phyloP scores from a whole-genome alignment of 2,888 invertebrate genomes.

The Eristalinus sepulchralis region DNA sequence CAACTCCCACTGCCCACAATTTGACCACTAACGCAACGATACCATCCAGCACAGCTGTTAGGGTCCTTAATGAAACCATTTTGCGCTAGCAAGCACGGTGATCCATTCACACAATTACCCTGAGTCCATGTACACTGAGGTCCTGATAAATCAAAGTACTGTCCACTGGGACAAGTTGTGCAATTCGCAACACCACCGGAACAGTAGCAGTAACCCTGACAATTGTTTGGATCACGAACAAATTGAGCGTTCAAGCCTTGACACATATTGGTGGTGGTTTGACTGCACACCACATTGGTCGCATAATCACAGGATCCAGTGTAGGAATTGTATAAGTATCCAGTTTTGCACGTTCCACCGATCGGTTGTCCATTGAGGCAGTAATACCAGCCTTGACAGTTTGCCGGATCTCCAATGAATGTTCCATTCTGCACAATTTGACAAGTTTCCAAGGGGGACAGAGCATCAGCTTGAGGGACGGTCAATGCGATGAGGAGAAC shows the following conservation, averaged over 20 bases:
- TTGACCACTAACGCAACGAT: constrained; percentile 75
- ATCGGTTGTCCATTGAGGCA: constrained; percentile 75
- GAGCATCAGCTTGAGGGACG: background rate
- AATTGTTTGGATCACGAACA: constrained; percentile 36
- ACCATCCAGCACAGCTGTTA: constrained; percentile 74
- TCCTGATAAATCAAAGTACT: constrained; percentile 31
- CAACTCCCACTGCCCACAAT: constrained; percentile 75
- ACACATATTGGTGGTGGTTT: constrained; percentile 30
- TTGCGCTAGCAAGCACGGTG: constrained; percentile 74
- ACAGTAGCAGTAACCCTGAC: constrained; percentile 44
- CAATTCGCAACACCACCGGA: background rate
- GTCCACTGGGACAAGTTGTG: constrained; percentile 5
- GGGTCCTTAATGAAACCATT: constrained; percentile 76
- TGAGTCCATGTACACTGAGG: constrained; percentile 73
- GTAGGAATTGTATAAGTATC: constrained; percentile 73
- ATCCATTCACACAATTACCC: constrained; percentile 36
- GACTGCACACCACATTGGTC: constrained; percentile 6
- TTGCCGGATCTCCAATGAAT: constrained; percentile 76
- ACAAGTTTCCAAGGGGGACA: constrained; percentile 71
- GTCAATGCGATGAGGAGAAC: background rate
- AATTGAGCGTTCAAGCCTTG: constrained; percentile 1
- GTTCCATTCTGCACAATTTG: constrained; percentile 73
- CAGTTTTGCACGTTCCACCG: constrained; percentile 72
- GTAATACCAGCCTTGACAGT: constrained; percentile 75
- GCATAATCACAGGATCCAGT: constrained; percentile 29